A percentile compares a stretch with the other conserved stretches of the same genome.
These are phyloP conservation scores for Formica exsecta DNA, from an alignment of 1,140 invertebrate species.

Conservation along the genomic window DNA sequence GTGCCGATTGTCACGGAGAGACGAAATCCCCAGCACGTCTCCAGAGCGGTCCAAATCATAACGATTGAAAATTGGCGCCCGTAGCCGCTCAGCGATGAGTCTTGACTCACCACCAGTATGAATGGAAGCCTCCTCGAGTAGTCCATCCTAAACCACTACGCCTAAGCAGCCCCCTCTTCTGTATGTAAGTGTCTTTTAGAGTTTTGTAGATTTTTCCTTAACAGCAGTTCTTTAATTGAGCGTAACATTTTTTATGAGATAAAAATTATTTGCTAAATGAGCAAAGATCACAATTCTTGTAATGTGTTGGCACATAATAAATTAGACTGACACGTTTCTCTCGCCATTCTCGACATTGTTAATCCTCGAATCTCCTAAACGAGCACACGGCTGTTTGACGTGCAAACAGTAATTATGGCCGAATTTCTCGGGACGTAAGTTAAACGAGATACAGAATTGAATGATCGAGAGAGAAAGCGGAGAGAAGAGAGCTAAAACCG, in stretches of 20 bases:
- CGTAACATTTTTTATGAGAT: not conserved
- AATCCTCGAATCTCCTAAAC: slow-evolving; percentile 1
- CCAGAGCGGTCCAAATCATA: no score
- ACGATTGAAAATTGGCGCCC: no score
- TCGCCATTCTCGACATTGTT: not conserved
- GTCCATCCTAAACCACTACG: no score
- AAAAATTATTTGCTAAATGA: not conserved
- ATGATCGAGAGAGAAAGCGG: not conserved
- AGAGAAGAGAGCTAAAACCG: not conserved
- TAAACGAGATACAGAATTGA: not conserved
- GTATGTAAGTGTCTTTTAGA: no score
- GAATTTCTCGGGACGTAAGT: slow-evolving; percentile 14
- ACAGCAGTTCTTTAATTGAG: not conserved
- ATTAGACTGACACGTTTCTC: not conserved
- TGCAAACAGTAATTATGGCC: slow-evolving; percentile 50
- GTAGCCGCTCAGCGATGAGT: no score
- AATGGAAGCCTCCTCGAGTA: no score
- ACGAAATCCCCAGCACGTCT: no score
- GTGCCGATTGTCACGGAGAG: no score
- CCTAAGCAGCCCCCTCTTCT: no score
- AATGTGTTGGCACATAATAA: not conserved
- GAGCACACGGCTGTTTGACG: slow-evolving; percentile 26
- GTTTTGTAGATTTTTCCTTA: not conserved
- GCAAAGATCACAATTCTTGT: not conserved
- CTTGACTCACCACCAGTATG: no score